Percentiles rank a stretch among this genome's conserved stretches.
Conservation (phyloP, 1,140 invertebrate species). For the Drosophila chauvacae region DNA sequence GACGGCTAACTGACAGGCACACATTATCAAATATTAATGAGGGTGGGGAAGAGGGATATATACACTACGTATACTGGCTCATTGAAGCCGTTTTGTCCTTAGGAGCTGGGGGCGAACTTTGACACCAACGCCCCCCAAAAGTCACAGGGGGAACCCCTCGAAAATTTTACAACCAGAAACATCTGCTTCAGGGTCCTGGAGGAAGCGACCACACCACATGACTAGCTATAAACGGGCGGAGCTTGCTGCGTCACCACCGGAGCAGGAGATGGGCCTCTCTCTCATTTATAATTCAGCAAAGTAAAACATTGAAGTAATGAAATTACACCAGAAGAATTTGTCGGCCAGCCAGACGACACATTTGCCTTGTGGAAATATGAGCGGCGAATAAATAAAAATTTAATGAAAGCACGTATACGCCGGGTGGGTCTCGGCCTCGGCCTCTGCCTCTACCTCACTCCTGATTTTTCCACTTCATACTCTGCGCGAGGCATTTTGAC, state of each 20-base stretch:
- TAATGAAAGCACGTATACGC: slow-evolving; percentile 80
- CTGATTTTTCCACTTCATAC: slow-evolving; percentile 10
- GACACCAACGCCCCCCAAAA: slow-evolving; percentile 72
- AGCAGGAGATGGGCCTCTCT: slow-evolving; percentile 19
- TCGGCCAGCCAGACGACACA: slow-evolving; percentile 33
- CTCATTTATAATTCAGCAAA: slow-evolving; percentile 79
- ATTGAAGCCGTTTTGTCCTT: slow-evolving; percentile 74
- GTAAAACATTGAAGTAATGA: slow-evolving; percentile 82
- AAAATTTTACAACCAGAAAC: slow-evolving; percentile 57
- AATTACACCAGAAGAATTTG: slow-evolving; percentile 81
- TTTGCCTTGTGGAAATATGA: slow-evolving; percentile 60
- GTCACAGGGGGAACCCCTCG: slow-evolving; percentile 39
- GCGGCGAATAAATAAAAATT: slow-evolving; percentile 77
- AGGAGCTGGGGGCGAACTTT: slow-evolving; percentile 49
- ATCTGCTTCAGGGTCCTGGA: slow-evolving; percentile 42
- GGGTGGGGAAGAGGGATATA: background rate
- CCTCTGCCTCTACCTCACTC: background rate
- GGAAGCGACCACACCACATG: slow-evolving; percentile 44
- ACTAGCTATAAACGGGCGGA: slow-evolving; percentile 66
- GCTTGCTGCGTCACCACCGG: slow-evolving; percentile 46
- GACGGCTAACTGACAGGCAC: slow-evolving; percentile 76
- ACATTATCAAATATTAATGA: slow-evolving; percentile 82
- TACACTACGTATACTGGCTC: slow-evolving; percentile 28
- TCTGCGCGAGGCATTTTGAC: slow-evolving; percentile 59
- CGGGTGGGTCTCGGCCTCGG: slow-evolving; percentile 28